Evolutionary conservation across 2,113 vertebrate genomes (phyloP).

Genomic region (Tetrax tetrax): DNA sequence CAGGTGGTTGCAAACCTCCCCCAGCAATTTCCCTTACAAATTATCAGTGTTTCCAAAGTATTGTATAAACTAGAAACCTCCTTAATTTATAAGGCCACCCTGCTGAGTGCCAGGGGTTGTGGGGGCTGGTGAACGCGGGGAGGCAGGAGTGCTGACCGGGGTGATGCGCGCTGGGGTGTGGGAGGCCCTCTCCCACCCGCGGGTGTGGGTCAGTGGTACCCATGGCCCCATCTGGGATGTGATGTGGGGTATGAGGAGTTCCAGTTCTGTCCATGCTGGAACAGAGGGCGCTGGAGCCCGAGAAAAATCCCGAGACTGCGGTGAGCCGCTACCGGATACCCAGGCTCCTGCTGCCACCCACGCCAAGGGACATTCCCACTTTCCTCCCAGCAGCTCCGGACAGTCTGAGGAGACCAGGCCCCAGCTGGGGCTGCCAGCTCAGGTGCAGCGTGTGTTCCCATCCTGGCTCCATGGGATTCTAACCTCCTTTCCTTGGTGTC

Average conservation of each 20-base stretch:
- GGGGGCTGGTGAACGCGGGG: fast-evolving
- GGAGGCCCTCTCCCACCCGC: not conserved
- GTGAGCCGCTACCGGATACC: not conserved
- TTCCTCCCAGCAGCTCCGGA: not conserved
- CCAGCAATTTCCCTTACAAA: not conserved
- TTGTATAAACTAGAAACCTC: not conserved
- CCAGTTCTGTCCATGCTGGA: slow-evolving; percentile 23
- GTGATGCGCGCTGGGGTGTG: fast-evolving
- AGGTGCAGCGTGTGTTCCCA: fast-evolving
- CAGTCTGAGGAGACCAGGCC: not conserved
- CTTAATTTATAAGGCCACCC: fast-evolving
- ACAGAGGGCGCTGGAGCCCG: slow-evolving; percentile 63
- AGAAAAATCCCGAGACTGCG: not conserved
- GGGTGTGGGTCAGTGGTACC: not conserved
- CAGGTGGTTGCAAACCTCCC: not conserved
- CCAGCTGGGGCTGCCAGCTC: not conserved
- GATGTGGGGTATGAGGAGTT: not conserved
- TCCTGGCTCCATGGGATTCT: fast-evolving
- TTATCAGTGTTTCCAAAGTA: fast-evolving
- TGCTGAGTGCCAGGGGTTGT: fast-evolving
- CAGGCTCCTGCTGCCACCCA: not conserved
- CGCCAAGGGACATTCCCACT: not conserved
- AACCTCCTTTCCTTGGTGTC: not conserved
- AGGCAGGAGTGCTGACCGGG: not conserved
- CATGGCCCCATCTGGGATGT: not conserved